These are phyloP conservation scores for Typhlomys cinereus DNA, from an alignment of 2,113 vertebrate species.

Conservation along the genomic window DNA sequence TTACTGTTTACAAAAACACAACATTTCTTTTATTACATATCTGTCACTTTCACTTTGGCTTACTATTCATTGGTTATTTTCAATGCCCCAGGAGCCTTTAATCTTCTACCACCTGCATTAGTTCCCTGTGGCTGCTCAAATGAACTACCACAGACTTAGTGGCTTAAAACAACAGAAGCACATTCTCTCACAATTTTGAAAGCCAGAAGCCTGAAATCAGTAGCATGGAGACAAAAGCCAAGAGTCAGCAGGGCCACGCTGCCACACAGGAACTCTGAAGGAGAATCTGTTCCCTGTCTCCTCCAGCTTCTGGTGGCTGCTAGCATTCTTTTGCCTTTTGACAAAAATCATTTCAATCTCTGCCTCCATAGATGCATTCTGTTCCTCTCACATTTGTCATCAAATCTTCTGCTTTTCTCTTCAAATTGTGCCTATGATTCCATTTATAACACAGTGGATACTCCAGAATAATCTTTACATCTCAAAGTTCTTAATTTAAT, in stretches of 20 bases:
- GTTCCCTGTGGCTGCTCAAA: neutral
- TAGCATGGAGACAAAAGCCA: neutral
- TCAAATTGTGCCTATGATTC: neutral
- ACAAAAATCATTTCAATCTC: neutral
- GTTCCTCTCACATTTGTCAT: neutral
- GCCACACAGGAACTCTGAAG: neutral
- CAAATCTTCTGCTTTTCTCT: neutral
- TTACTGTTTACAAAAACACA: slow-evolving; percentile 6
- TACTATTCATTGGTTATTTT: slow-evolving; percentile 6
- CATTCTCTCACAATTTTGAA: neutral
- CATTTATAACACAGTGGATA: neutral
- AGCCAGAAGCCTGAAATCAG: neutral
- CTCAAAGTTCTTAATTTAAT: slow-evolving; percentile 43
- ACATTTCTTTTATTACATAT: neutral
- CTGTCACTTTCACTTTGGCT: slow-evolving; percentile 2
- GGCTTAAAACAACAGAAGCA: neutral
- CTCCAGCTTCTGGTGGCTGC: neutral
- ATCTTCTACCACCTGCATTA: neutral
- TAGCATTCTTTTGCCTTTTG: neutral
- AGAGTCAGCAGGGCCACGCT: neutral
- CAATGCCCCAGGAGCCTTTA: neutral
- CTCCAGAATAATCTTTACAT: neutral
- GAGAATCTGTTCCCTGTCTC: neutral
- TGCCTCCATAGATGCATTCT: neutral
- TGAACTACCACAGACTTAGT: slow-evolving; percentile 12